Conservation (phyloP, 2,888 invertebrate genomes). For the Helicoverpa assulta region DNA sequence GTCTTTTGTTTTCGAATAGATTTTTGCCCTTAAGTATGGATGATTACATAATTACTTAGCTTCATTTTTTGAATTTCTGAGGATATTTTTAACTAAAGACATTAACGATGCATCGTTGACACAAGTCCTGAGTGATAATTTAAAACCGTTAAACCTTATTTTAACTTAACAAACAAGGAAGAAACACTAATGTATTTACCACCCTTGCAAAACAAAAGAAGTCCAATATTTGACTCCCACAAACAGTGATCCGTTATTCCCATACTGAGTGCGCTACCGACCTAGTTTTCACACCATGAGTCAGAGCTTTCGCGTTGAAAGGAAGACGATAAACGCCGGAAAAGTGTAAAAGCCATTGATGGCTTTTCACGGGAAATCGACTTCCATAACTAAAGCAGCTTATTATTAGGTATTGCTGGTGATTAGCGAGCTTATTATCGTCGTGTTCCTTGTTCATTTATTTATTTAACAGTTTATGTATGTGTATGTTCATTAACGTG, state of each 20-base stretch:
- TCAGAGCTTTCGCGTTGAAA: slow-evolving; percentile 37
- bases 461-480: too few species aligned
- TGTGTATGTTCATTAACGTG: too few species aligned
- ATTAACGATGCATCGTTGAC: too few species aligned
- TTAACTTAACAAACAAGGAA: background rate
- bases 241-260: slow-evolving; percentile 12
- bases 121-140: too few species aligned
- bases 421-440: slow-evolving; percentile 25
- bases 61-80: too few species aligned
- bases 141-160: too few species aligned
- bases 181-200: background rate
- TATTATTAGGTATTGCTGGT: slow-evolving; percentile 26
- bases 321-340: slow-evolving; percentile 53
- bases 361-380: slow-evolving; percentile 56
- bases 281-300: slow-evolving; percentile 44
- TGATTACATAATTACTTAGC: too few species aligned
- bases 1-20: too few species aligned
- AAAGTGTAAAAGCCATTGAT: slow-evolving; percentile 48
- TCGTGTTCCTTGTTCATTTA: slow-evolving; percentile 2
- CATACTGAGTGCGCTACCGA: background rate
- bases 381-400: slow-evolving; percentile 19
- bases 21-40: too few species aligned
- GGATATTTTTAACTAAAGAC: too few species aligned
- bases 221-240: slow-evolving; percentile 16
- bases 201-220: background rate